Conservation (phyloP, 2,113 vertebrate genomes). For the Festucalex cinctus region DNA sequence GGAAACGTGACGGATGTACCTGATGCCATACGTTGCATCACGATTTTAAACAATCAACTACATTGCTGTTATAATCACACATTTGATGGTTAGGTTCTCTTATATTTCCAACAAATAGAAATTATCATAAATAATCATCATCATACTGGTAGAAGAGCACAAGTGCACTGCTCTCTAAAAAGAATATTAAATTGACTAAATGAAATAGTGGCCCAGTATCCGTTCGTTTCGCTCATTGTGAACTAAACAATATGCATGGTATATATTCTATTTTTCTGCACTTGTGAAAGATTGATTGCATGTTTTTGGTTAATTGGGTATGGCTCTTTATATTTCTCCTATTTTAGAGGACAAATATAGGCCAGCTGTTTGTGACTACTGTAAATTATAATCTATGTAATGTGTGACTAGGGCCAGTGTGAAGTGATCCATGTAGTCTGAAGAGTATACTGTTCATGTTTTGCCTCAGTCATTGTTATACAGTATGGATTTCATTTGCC, state of each 20-base stretch:
- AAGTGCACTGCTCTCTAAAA: background rate
- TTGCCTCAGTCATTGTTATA: background rate
- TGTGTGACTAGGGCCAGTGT: constrained; percentile 13
- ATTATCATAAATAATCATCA: background rate
- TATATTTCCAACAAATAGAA: background rate
- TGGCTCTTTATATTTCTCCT: background rate
- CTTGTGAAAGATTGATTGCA: background rate
- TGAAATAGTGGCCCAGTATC: background rate
- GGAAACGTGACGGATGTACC: background rate
- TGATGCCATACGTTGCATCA: background rate
- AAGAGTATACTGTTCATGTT: constrained; percentile 1
- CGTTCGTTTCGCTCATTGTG: background rate
- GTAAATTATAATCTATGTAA: background rate
- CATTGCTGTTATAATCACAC: background rate
- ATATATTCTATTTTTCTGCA: background rate
- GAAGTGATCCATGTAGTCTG: background rate
- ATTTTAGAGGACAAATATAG: background rate
- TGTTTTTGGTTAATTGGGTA: background rate
- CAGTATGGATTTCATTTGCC: constrained; percentile 22
- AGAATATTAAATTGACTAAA: background rate
- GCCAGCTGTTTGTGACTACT: background rate
- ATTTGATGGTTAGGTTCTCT: background rate
- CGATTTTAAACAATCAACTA: background rate
- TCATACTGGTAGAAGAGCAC: background rate
- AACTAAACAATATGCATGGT: background rate